Evolutionary conservation across 2,113 vertebrate species (phyloP), one percentile per base, ranked within the genome.

Genomic region (Ranitomeya imitator): DNA sequence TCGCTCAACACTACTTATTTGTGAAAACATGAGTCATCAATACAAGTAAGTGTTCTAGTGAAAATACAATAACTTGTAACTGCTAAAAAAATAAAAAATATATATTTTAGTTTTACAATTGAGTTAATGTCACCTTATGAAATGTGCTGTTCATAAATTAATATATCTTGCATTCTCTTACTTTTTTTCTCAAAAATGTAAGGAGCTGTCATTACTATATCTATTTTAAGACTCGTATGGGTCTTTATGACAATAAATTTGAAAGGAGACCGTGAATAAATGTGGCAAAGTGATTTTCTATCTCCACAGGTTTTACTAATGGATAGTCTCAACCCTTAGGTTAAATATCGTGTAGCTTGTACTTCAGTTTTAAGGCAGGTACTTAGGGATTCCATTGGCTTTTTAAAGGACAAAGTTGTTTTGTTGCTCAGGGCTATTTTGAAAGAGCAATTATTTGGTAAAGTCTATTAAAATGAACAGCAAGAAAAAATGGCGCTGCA

Each of bases 391-490:
- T 69, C 60, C 87, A 85, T 57, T 85, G 87, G 80, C 45, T 76
- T 88, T 88, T 88, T 84, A 88, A 88, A 88, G 87, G 87, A 85
- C 87, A 88, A 85, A 67, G 87, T 88, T 88, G 82, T 88, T 85
- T 78, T 85, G 45, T 77, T 88, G 87, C 87, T 69, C n/a, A n/a
- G 63, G 74, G 87, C 87, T 88, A 79, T 88, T 88, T 84, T 85
- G 81, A 88, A 85, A 79, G 71, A 85, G 82, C 81, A 88, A 88
- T 88, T 85, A 88, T 88, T 85, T 88, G 60, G 60, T 78, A 79
- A 78, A 78, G 45, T 79, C n/a, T 88, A 88, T 88, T 88, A 88
- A 88, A 88, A 88, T 78, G 73, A 78, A 85, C 52, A 78, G 71
- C 23, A 83, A 83, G 23, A 88, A 84, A 69, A 76, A 69, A 65